phyloP scores from a whole-genome alignment of 2,113 vertebrate genomes.

The Corythoichthys intestinalis region DNA sequence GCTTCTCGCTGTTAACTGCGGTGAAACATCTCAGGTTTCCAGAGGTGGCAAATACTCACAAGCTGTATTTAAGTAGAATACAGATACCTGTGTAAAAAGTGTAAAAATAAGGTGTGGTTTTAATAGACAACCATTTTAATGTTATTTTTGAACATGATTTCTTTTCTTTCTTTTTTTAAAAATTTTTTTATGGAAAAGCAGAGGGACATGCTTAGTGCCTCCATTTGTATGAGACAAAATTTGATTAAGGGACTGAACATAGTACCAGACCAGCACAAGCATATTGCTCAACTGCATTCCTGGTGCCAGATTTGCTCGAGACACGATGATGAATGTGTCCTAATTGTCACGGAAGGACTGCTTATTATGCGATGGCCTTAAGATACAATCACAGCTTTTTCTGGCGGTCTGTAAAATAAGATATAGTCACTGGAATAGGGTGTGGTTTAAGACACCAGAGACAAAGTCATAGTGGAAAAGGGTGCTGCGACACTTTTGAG shows the following conservation, averaged over 20 bases:
- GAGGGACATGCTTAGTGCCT: too few relatives aligned
- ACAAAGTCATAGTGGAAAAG: not conserved
- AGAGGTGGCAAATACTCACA: not conserved
- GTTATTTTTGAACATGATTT: too few relatives aligned
- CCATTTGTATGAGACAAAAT: constrained; percentile 19
- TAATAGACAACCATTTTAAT: not conserved
- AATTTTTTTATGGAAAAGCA: too few relatives aligned
- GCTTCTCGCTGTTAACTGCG: not conserved
- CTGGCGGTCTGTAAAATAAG: not conserved
- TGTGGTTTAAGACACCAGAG: too few relatives aligned
- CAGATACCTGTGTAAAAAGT: not conserved
- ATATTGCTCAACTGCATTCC: constrained; percentile 32
- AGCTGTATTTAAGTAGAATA: not conserved
- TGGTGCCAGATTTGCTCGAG: constrained; percentile 38
- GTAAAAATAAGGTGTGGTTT: not conserved
- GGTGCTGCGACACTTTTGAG: too few relatives aligned
- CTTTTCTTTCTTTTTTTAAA: too few relatives aligned
- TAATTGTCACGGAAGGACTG: not conserved
- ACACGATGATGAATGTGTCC: constrained; percentile 34
- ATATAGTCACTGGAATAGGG: too few relatives aligned
- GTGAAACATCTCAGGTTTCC: not conserved
- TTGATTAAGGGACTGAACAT: constrained; percentile 59
- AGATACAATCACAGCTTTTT: not conserved
- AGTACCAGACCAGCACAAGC: too few relatives aligned
- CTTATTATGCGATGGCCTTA: not conserved